Evolutionary conservation across 1,140 invertebrate species (phyloP).

Genomic region (Drosophila nikananu): DNA sequence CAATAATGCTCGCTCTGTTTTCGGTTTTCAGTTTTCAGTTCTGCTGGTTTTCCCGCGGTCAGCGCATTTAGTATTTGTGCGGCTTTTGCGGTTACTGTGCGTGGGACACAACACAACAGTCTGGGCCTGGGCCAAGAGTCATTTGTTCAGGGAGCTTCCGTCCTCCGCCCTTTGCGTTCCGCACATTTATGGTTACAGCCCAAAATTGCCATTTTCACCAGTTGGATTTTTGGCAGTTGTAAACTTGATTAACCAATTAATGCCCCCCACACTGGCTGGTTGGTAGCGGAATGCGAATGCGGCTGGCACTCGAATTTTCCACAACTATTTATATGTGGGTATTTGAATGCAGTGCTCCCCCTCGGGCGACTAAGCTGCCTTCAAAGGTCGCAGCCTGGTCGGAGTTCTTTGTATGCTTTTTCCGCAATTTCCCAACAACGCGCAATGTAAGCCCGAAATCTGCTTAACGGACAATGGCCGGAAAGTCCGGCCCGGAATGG

Average conservation of each 20-base stretch:
- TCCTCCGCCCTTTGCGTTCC: neutral
- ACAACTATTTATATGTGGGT: constrained; percentile 24
- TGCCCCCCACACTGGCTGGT: neutral
- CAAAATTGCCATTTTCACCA: constrained; percentile 45
- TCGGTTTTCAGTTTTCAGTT: constrained; percentile 24
- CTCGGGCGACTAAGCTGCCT: constrained; percentile 22
- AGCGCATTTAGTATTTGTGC: constrained; percentile 53
- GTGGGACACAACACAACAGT: constrained; percentile 25
- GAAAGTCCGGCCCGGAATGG: constrained; percentile 31
- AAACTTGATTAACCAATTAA: constrained; percentile 55
- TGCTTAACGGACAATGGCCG: constrained; percentile 41
- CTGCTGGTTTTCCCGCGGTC: constrained; percentile 30
- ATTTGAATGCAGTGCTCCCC: constrained; percentile 25
- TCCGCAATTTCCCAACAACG: constrained; percentile 28
- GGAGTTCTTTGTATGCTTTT: constrained; percentile 24
- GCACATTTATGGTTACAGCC: constrained; percentile 42
- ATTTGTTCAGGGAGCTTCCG: constrained; percentile 44
- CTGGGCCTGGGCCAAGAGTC: constrained; percentile 9
- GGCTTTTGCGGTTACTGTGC: constrained; percentile 63
- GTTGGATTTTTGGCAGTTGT: constrained; percentile 43
- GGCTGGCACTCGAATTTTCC: constrained; percentile 3
- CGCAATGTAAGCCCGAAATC: constrained; percentile 42
- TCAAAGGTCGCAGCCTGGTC: constrained; percentile 15
- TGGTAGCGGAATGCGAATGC: neutral
- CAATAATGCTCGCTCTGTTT: constrained; percentile 29